A percentile compares a stretch with the other conserved stretches of the same genome.
phyloP scores from a whole-genome alignment of 2,797 vertebrate genomes.

The Enteromius argenteus region DNA sequence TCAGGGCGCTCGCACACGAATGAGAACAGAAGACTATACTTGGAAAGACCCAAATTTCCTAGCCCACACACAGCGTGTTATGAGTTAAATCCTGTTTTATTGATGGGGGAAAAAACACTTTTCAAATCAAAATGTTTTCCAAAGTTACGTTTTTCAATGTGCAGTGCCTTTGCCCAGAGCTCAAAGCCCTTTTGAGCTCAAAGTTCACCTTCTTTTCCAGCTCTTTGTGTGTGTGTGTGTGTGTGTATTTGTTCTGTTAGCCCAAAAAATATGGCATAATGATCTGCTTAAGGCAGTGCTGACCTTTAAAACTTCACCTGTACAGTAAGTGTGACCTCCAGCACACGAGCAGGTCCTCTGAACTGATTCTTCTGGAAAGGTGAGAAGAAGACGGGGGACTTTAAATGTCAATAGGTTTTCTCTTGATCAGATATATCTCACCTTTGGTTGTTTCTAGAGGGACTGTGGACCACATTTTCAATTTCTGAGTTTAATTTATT shows the following conservation, averaged over 20 bases:
- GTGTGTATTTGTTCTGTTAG: slow-evolving; percentile 42
- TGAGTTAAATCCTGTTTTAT: slow-evolving; percentile 23
- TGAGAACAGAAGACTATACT: slow-evolving; percentile 21
- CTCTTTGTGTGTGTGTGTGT: not conserved
- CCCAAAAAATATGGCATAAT: slow-evolving; percentile 53
- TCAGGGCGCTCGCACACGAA: slow-evolving; percentile 42
- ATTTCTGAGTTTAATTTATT: not conserved
- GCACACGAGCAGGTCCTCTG: not conserved
- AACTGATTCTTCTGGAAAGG: slow-evolving; percentile 31
- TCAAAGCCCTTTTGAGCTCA: slow-evolving; percentile 51
- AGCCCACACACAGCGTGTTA: slow-evolving; percentile 29
- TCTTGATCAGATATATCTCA: not conserved
- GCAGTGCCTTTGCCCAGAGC: slow-evolving; percentile 30
- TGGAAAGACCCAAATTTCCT: slow-evolving; percentile 7
- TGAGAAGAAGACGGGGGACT: slow-evolving; percentile 4
- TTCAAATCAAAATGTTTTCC: slow-evolving; percentile 21
- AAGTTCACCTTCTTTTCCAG: slow-evolving; percentile 29
- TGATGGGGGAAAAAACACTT: slow-evolving; percentile 29
- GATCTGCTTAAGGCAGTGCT: slow-evolving; percentile 53
- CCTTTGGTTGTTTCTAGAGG: not conserved
- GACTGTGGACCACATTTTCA: not conserved
- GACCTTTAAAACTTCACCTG: slow-evolving; percentile 61
- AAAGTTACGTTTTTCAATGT: slow-evolving; percentile 1
- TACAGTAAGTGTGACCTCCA: slow-evolving; percentile 44
- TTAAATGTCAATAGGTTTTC: slow-evolving; percentile 29